Conservation (phyloP, 2,113 vertebrate genomes). For the Calyptomena viridis region DNA sequence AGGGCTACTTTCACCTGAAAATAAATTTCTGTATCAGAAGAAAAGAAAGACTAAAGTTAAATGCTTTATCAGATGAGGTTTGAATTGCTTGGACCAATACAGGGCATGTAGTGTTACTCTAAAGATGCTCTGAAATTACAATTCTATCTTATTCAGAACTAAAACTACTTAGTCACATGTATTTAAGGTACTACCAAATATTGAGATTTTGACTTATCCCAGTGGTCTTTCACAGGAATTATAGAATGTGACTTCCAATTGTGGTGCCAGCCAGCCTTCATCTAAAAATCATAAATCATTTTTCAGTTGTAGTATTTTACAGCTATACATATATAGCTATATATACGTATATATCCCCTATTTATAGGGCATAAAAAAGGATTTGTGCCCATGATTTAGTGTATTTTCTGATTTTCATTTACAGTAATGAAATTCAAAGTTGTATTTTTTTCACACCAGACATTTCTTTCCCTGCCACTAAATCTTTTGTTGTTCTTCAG, state of each 20-base stretch:
- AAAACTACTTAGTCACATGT: neutral
- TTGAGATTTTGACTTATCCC: neutral
- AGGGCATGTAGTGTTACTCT: neutral
- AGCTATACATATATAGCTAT: no score
- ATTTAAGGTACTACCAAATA: neutral
- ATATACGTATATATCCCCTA: no score
- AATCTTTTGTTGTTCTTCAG: neutral
- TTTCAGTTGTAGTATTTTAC: neutral
- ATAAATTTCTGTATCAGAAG: conserved; percentile 15
- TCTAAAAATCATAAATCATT: neutral
- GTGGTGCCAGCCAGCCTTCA: neutral
- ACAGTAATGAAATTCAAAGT: neutral
- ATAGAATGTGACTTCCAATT: neutral
- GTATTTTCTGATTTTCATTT: neutral
- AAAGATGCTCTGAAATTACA: neutral
- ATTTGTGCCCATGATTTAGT: neutral
- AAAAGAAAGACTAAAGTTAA: conserved; percentile 42
- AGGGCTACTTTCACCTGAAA: conserved; percentile 4
- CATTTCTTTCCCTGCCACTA: neutral
- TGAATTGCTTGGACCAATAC: neutral
- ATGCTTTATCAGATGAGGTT: neutral
- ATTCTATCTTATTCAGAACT: neutral
- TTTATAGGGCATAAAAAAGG: neutral
- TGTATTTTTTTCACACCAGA: neutral
- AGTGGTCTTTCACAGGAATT: neutral